A percentile compares a stretch with the other conserved stretches of the same genome.
These are phyloP conservation scores for Notolepis coatsorum DNA, from an alignment of 2,797 vertebrate genomes.

Conservation along the genomic window DNA sequence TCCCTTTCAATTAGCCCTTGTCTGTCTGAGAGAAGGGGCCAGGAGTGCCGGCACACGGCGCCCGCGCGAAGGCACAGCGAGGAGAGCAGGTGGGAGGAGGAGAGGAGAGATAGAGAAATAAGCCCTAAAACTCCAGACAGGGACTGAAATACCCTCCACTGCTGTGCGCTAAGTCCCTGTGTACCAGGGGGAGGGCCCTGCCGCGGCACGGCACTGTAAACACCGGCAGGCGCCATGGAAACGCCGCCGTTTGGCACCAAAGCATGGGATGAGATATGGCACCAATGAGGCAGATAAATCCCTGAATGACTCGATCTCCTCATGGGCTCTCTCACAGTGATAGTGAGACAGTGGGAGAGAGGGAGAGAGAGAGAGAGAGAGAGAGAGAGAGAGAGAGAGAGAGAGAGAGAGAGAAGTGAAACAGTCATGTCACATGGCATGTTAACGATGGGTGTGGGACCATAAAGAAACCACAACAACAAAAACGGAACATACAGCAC, in stretches of 20 bases:
- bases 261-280: slow-evolving; percentile 71
- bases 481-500: slow-evolving; percentile 46
- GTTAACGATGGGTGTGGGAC: slow-evolving; percentile 45
- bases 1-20: slow-evolving; percentile 85
- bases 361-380: background rate
- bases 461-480: slow-evolving; percentile 40
- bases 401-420: slow-evolving; percentile 37
- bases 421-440: slow-evolving; percentile 43
- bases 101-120: slow-evolving; percentile 69
- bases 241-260: slow-evolving; percentile 70
- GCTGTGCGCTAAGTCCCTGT: slow-evolving; percentile 75
- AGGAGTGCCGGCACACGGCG: slow-evolving; percentile 64
- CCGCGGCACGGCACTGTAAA: slow-evolving; percentile 76
- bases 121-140: slow-evolving; percentile 75
- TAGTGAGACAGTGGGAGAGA: slow-evolving; percentile 31
- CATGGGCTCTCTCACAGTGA: slow-evolving; percentile 60
- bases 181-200: slow-evolving; percentile 68
- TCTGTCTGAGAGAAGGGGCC: slow-evolving; percentile 76
- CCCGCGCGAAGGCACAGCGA: slow-evolving; percentile 69
- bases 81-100: slow-evolving; percentile 74
- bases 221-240: slow-evolving; percentile 76
- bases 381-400: background rate
- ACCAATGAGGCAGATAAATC: slow-evolving; percentile 81
- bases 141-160: slow-evolving; percentile 76
- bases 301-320: slow-evolving; percentile 75